These are phyloP conservation scores for Drosophila yooni DNA, from an alignment of 2,888 invertebrate genomes.

Conservation along the genomic window DNA sequence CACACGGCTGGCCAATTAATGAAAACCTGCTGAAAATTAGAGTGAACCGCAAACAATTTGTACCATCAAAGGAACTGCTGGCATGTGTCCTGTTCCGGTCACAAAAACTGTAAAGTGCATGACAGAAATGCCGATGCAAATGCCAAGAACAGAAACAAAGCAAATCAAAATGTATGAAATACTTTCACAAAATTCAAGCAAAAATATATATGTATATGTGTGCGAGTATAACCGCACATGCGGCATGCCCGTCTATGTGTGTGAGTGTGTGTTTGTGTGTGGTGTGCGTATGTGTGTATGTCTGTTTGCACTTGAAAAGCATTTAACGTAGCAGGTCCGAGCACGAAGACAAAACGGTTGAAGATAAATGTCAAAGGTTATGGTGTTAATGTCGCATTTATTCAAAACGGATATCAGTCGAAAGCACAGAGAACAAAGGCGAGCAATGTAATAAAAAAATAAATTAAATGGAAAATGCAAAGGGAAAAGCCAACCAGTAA, in stretches of 20 bases:
- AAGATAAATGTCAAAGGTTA: slow-evolving; percentile 79
- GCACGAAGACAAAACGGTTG: slow-evolving; percentile 45
- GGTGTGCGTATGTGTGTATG: slow-evolving; percentile 16
- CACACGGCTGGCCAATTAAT: slow-evolving; percentile 63
- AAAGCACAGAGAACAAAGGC: slow-evolving; percentile 57
- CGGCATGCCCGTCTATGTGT: slow-evolving; percentile 22
- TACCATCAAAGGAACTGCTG: slow-evolving; percentile 28
- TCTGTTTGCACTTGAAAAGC: slow-evolving; percentile 72
- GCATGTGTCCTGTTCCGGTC: slow-evolving; percentile 52
- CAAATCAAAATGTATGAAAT: slow-evolving; percentile 64
- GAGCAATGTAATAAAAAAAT: slow-evolving; percentile 73
- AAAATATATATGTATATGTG: slow-evolving; percentile 10
- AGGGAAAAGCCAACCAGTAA: slow-evolving; percentile 41
- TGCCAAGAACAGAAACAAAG: slow-evolving; percentile 60
- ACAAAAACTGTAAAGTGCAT: slow-evolving; percentile 58
- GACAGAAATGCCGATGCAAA: slow-evolving; percentile 62
- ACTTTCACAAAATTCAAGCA: slow-evolving; percentile 51
- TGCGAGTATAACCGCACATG: slow-evolving; percentile 41
- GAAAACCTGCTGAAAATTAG: slow-evolving; percentile 53
- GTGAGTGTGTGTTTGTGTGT: neutral
- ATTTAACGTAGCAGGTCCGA: slow-evolving; percentile 59
- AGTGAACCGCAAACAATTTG: slow-evolving; percentile 43
- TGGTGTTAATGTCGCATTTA: slow-evolving; percentile 81
- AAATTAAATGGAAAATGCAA: slow-evolving; percentile 79
- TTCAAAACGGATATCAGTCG: slow-evolving; percentile 77